These are phyloP conservation scores for Orientallactaga bullata DNA, from an alignment of 2,113 vertebrate genomes.

Conservation along the genomic window DNA sequence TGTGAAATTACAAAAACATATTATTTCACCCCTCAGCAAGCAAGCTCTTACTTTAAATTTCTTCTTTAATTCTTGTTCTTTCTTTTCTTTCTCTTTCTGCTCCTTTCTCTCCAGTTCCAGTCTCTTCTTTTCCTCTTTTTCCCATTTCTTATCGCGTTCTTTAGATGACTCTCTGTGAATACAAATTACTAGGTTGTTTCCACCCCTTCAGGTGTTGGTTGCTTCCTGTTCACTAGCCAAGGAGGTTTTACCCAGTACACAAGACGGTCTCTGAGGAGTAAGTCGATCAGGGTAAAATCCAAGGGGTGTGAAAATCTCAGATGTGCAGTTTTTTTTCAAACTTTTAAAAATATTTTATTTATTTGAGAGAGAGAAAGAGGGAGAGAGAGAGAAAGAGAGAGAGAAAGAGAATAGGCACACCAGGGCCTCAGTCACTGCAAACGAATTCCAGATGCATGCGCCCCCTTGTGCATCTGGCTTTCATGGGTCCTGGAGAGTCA, in stretches of 20 bases:
- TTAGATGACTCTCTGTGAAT: slow-evolving; percentile 82
- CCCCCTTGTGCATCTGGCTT: no score
- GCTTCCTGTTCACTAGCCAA: not conserved
- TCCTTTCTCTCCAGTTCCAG: slow-evolving; percentile 92
- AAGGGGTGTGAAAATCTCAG: not conserved
- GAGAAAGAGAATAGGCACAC: no score
- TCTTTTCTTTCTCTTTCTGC: slow-evolving; percentile 95
- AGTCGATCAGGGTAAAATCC: not conserved
- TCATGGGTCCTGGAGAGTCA: no score
- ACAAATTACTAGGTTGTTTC: slow-evolving; percentile 54
- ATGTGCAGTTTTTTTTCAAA: not conserved
- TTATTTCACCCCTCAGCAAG: not conserved
- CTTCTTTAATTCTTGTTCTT: slow-evolving; percentile 94
- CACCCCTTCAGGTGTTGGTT: no score
- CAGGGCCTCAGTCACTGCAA: no score
- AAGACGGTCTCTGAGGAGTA: not conserved
- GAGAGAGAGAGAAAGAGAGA: no score
- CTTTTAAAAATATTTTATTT: no score
- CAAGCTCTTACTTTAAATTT: slow-evolving; percentile 93
- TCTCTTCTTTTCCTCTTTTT: slow-evolving; percentile 91
- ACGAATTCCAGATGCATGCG: no score
- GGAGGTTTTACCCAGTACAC: not conserved
- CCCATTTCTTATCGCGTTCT: slow-evolving; percentile 88
- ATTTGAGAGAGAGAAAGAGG: no score
- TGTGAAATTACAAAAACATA: not conserved